phyloP scores from a whole-genome alignment of 2,888 invertebrate genomes.

The Calameuta pallipes region DNA sequence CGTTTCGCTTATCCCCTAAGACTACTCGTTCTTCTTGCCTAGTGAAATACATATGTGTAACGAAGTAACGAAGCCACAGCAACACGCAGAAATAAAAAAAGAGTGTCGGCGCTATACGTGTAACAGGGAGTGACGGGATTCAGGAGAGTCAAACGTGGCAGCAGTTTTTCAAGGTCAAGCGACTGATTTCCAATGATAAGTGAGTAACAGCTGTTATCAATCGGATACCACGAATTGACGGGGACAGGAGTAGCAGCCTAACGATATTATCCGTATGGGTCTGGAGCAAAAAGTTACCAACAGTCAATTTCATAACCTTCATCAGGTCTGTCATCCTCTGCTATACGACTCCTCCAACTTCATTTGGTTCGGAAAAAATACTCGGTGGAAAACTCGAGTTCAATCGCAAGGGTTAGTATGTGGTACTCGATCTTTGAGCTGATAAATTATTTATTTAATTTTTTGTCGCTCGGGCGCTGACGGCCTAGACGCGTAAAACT shows the following conservation, averaged over 20 bases:
- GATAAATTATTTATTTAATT: constrained; percentile 4
- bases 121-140: too few relatives aligned
- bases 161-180: not conserved
- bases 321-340: not conserved
- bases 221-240: not conserved
- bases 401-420: not conserved
- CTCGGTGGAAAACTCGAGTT: not conserved
- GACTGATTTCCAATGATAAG: not conserved
- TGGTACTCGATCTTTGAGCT: not conserved
- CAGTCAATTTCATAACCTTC: not conserved
- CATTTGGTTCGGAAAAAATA: not conserved
- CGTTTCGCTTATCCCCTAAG: not conserved
- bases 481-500: not conserved
- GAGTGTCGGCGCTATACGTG: not conserved
- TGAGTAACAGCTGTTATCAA: not conserved
- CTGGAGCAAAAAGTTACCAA: not conserved
- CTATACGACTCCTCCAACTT: not conserved
- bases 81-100: not conserved
- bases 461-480: not conserved
- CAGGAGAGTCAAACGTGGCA: not conserved
- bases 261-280: not conserved
- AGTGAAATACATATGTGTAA: not conserved
- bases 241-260: not conserved
- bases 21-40: not conserved
- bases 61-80: not conserved